These are phyloP conservation scores for Cactoblastis cactorum DNA, from an alignment of 2,888 invertebrate species.

Conservation along the genomic window DNA sequence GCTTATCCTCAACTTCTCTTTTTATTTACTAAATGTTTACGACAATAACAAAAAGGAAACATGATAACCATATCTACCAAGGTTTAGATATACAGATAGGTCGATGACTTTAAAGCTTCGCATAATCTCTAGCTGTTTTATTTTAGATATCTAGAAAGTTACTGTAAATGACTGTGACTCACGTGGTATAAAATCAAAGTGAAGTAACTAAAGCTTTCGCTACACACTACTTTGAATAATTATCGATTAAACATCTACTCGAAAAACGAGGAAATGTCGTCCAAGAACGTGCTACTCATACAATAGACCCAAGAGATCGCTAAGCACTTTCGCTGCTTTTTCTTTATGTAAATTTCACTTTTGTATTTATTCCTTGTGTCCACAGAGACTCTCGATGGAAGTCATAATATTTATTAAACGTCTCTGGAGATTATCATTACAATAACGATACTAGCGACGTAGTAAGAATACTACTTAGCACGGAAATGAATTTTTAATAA, in stretches of 20 bases:
- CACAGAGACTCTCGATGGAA: conserved; percentile 33
- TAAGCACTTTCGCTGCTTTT: conserved; percentile 70
- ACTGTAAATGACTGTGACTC: conserved; percentile 4
- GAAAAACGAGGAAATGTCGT: conserved; percentile 50
- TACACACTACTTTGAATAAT: conserved; percentile 29
- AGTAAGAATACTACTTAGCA: not conserved
- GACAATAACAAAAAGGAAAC: no score
- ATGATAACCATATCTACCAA: no score
- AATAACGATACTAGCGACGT: conserved; percentile 23
- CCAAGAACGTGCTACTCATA: conserved; percentile 63
- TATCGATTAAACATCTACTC: conserved; percentile 30
- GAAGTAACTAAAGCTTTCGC: conserved; percentile 32
- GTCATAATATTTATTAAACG: conserved; percentile 33
- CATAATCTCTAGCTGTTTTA: no score
- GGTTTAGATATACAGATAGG: no score
- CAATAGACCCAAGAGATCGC: conserved; percentile 56
- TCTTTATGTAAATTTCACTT: conserved; percentile 70
- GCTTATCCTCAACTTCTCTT: no score
- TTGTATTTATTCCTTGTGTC: conserved; percentile 46
- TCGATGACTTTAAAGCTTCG: no score
- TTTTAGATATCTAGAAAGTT: conserved; percentile 10
- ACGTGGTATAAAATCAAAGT: conserved; percentile 2
- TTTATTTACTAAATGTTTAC: no score
- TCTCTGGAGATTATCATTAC: conserved; percentile 37
- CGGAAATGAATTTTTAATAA: not conserved